These are phyloP conservation scores for Urocynchramus pylzowi DNA, from an alignment of 2,113 vertebrate genomes.

Conservation along the genomic window DNA sequence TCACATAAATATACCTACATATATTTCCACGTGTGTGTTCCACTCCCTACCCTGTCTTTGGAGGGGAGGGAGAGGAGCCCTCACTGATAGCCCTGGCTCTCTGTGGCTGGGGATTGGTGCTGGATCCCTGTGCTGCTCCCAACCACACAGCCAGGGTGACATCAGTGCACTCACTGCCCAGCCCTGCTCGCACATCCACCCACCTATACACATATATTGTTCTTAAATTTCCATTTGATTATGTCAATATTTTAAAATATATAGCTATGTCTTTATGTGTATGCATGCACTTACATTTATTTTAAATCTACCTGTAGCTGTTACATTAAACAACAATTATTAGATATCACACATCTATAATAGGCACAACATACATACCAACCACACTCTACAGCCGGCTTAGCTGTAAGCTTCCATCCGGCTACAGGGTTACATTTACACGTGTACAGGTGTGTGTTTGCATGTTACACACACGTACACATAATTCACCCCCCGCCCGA, in stretches of 20 bases:
- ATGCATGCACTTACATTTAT: neutral
- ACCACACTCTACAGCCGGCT: accelerated
- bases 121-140: neutral
- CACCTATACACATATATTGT: neutral
- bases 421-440: neutral
- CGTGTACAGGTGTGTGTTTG: accelerated
- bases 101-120: neutral
- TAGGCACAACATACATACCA: accelerated
- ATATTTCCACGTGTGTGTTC: accelerated
- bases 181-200: neutral
- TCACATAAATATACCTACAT: neutral
- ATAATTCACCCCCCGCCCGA: too few relatives aligned
- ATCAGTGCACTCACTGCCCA: neutral
- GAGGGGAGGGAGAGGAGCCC: neutral
- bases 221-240: neutral
- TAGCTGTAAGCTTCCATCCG: neutral
- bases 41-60: accelerated
- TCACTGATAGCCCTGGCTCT: too few relatives aligned
- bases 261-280: too few relatives aligned
- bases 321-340: neutral
- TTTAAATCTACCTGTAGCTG: neutral
- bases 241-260: neutral
- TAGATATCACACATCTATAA: too few relatives aligned
- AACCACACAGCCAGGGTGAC: neutral
- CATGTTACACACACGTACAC: neutral